Percentiles rank a stretch among this genome's conserved stretches.
phyloP scores from a whole-genome alignment of 92 coral and sea anemone species.

The Epizoanthus stellaris region DNA sequence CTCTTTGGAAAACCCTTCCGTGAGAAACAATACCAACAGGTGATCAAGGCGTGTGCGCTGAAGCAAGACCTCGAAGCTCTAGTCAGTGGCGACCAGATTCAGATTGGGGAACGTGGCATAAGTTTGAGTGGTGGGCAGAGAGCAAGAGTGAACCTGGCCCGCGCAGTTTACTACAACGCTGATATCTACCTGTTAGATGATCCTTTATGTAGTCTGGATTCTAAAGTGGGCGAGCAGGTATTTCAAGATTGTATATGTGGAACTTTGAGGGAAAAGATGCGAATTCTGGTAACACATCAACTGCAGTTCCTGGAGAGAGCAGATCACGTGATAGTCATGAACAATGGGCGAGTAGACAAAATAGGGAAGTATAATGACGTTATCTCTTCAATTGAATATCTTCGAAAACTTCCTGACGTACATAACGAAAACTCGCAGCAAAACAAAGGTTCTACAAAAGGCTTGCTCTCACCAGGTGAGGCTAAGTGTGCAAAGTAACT shows the following conservation, averaged over 20 bases:
- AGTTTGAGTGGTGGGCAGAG: constrained; percentile 33
- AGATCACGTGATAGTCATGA: constrained; percentile 3
- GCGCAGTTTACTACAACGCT: constrained; percentile 18
- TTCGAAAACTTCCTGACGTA: neutral
- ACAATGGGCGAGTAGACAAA: constrained; percentile 12
- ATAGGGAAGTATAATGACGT: constrained; percentile 12
- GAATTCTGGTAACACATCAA: constrained; percentile 19
- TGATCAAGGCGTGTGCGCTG: constrained; percentile 12
- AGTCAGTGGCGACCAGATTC: neutral
- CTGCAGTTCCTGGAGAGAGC: constrained; percentile 21
- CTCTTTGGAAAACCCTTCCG: constrained; percentile 25
- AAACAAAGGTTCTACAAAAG: neutral
- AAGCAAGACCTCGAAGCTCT: constrained; percentile 26
- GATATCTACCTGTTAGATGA: constrained; percentile 20
- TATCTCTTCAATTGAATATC: constrained; percentile 9
- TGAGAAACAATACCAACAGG: constrained; percentile 7
- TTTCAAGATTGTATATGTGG: constrained; percentile 28
- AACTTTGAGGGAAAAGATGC: constrained; percentile 1
- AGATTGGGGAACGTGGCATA: constrained; percentile 27
- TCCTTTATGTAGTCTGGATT: constrained; percentile 22
- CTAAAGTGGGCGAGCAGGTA: constrained; percentile 21
- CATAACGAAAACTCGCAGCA: neutral
- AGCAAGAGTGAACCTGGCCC: constrained; percentile 26
- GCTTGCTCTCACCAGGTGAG: constrained; percentile 29
- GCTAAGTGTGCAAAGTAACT: no score